Evolutionary conservation across 2,888 invertebrate species (phyloP), one percentile per base, ranked within the genome.

Genomic region (Sarcophaga carnaria): DNA sequence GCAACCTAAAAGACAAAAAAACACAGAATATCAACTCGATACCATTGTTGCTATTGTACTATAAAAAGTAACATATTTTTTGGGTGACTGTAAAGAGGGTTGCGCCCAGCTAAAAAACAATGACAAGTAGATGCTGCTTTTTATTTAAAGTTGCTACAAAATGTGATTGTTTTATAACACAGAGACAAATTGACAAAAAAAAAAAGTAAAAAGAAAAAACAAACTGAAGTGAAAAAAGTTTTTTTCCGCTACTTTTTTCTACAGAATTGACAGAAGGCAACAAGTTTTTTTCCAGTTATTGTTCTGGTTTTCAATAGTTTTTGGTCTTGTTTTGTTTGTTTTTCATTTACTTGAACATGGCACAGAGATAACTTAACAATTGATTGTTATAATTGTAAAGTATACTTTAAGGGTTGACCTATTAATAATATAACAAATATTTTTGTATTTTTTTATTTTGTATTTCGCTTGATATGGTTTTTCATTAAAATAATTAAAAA

Each of bases 161-260:
- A 87, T 54, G 83, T 86, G 80, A 88, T 88, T 88, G 88, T 88
- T 88, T 86, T 85, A 74, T 75, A 84, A 12, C 64, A 78, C 75
- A 78, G 77, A 47, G 70, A 70, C n/a, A 72, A 70, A n/a, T 60
- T 59, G 22, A 75, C 17, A 62, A 74, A 45, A 54, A 37, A 8
- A 37, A 37, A 74, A 37, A 54, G 4, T 5, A 6, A 27, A 1
- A 5, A 27, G 1, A 11, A 49, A 49, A 60, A 12, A 49, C 71
- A 66, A 45, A 17, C 37, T 63, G 37, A 20, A 62, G 22, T 10
- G 54, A 54, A 54, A 54, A 54, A 62, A 6, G 0, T 37, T 67
- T 62, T 25, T 45, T n/a, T 1, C 63, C 70, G 6, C 37, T 6
- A 20, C 5, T 76, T 37, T 37, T 45, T 8, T 22, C 37, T 4